These are phyloP conservation scores for Lacanobia oleracea DNA, from an alignment of 2,888 invertebrate genomes.

Conservation along the genomic window DNA sequence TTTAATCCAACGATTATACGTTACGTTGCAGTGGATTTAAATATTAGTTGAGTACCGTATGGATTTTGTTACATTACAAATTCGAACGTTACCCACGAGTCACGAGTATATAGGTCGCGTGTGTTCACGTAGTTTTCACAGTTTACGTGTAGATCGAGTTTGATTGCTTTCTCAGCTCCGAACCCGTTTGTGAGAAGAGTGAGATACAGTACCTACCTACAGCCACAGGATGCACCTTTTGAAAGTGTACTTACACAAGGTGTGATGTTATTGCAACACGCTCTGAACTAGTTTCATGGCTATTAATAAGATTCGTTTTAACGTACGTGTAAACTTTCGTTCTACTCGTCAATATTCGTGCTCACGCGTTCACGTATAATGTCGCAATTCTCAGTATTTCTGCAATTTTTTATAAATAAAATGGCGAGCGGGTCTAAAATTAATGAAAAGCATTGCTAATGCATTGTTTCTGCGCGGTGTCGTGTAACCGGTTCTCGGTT, in stretches of 20 bases:
- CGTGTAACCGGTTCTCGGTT: conserved; percentile 84
- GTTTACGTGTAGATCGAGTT: conserved; percentile 70
- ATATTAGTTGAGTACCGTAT: conserved; percentile 64
- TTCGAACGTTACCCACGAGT: conserved; percentile 55
- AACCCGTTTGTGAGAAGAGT: conserved; percentile 61
- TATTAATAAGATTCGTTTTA: conserved; percentile 67
- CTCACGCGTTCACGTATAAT: conserved; percentile 59
- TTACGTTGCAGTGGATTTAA: conserved; percentile 70
- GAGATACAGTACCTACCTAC: conserved; percentile 61
- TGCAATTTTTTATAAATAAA: conserved; percentile 76
- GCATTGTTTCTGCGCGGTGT: conserved; percentile 85
- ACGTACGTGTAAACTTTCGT: conserved; percentile 70
- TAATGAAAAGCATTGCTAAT: conserved; percentile 83
- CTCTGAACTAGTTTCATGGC: conserved; percentile 66
- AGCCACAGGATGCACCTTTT: conserved; percentile 67
- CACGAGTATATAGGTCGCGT: conserved; percentile 68
- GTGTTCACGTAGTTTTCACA: conserved; percentile 73
- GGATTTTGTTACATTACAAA: conserved; percentile 67
- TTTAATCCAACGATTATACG: conserved; percentile 74
- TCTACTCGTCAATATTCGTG: conserved; percentile 67
- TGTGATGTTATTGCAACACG: conserved; percentile 69
- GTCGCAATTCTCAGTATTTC: conserved; percentile 66
- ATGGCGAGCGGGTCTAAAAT: conserved; percentile 75
- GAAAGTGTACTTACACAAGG: conserved; percentile 57
- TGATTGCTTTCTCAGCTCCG: conserved; percentile 69